Percentiles rank a stretch among this genome's conserved stretches.
These are phyloP conservation scores for Drosophila heteroneura DNA, from an alignment of 2,888 invertebrate genomes.

Conservation along the genomic window DNA sequence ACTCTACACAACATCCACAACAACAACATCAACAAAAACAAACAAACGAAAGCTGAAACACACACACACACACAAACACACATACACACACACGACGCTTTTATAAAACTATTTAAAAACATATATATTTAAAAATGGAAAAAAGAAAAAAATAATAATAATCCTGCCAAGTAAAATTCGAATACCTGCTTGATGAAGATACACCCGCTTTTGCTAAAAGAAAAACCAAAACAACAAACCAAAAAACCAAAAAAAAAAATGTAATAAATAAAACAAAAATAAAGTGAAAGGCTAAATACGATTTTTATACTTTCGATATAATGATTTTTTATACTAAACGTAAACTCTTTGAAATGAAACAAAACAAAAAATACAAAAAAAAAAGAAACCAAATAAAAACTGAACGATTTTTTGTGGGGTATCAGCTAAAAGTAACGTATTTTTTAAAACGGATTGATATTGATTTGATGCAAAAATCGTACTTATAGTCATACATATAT, in stretches of 20 bases:
- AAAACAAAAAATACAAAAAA: constrained; percentile 29
- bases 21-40: constrained; percentile 28
- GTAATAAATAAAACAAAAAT: constrained; percentile 35
- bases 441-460: constrained; percentile 54
- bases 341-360: constrained; percentile 67
- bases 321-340: constrained; percentile 80
- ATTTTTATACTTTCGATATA: constrained; percentile 82
- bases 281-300: constrained; percentile 72
- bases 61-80: constrained; percentile 41
- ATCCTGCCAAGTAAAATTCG: constrained; percentile 83
- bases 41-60: constrained; percentile 40
- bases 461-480: constrained; percentile 69
- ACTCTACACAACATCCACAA: constrained; percentile 46
- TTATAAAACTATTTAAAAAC: constrained; percentile 78
- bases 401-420: constrained; percentile 63
- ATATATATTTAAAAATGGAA: constrained; percentile 53
- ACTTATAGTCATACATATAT: constrained; percentile 51
- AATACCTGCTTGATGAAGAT: constrained; percentile 83
- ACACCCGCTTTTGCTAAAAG: constrained; percentile 83
- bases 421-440: constrained; percentile 56
- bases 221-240: constrained; percentile 27
- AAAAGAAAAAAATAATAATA: constrained; percentile 70
- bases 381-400: constrained; percentile 28
- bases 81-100: constrained; percentile 67
- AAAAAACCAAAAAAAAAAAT: constrained; percentile 27